Evolutionary conservation across 2,888 invertebrate genomes (phyloP).

Genomic region (Anagyrus pseudococci): DNA sequence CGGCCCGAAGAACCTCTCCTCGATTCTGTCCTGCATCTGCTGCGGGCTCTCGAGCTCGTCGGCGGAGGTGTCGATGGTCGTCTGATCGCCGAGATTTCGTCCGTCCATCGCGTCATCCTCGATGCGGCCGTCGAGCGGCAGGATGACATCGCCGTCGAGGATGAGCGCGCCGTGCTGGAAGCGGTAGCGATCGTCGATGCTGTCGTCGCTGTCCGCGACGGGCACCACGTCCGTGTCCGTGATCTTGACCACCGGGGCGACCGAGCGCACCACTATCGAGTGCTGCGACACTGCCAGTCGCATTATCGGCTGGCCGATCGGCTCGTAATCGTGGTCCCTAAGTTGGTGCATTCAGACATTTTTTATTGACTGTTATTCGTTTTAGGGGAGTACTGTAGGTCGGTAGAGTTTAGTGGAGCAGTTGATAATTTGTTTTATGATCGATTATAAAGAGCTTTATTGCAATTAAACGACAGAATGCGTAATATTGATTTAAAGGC

Average conservation of each 20-base stretch:
- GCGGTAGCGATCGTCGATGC: constrained; percentile 54
- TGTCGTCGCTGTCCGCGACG: constrained; percentile 60
- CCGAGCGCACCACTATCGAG: constrained; percentile 32
- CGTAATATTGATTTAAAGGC: too few relatives aligned
- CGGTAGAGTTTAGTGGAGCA: too few relatives aligned
- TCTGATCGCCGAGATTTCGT: constrained; percentile 52
- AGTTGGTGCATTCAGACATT: neutral
- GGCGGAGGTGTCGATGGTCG: constrained; percentile 61
- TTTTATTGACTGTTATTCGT: neutral
- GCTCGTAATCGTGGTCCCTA: constrained; percentile 95
- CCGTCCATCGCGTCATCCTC: constrained; percentile 61
- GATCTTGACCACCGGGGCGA: constrained; percentile 61
- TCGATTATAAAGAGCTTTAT: too few relatives aligned
- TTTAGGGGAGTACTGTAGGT: neutral
- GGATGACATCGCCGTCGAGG: constrained; percentile 59
- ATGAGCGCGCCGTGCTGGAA: constrained; percentile 47
- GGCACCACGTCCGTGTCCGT: constrained; percentile 60
- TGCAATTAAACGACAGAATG: too few relatives aligned
- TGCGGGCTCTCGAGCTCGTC: constrained; percentile 61
- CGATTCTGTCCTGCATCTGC: constrained; percentile 70
- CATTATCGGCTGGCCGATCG: constrained; percentile 75
- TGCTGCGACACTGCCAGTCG: constrained; percentile 35
- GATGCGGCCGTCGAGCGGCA: constrained; percentile 59
- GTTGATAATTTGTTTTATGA: too few relatives aligned
- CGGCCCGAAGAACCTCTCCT: constrained; percentile 68